Evolutionary conservation across 2,888 invertebrate species (phyloP), one percentile per base, ranked within the genome.

Genomic region (Drosophila prostipennis): DNA sequence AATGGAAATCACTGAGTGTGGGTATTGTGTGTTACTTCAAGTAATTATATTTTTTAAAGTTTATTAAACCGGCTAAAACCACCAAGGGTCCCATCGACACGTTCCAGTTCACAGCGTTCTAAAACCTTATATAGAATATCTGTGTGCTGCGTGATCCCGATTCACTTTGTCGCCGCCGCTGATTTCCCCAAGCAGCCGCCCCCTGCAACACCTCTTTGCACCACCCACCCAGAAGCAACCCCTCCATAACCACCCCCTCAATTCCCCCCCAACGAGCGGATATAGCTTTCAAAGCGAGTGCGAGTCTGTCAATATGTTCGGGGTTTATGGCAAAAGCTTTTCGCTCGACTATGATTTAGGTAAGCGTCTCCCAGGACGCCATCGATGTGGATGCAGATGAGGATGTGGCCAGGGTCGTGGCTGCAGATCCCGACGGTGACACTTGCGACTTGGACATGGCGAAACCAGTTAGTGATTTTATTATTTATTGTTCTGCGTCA

Each of bases 301-400:
- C 40, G 75, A 73, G 70, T 78, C 81, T 87, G 87, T 84, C 85
- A 82, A 84, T 87, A 80, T 80, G 82, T 58, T 49, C 45, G 61
- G 55, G 71, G 71, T 34, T 70, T 70, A 69, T 42, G 59, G 69
- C 59, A 52, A 69, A 69, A 69, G 69, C 69, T 69, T 69, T 51
- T 59, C 52, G 59, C 61, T 61, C 54, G 61, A 54, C 70, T 87
- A 78, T 84, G 84, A 87, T 87, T 84, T 84, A 80, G 84, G 82
- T 84, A 80, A 65, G 80, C 72, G 79, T 69, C 74, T 65, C 61
- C 78, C 71, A 76, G 76, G 76, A 56, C 59, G 42, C 37, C 53
- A 52, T 45, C 59, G 40, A 51, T 48, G 43, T 56, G 34, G 34
- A 36, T 55, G 43, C 36, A 29, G 29, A 46, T 32, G 29, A 23